Conservation (phyloP, 2,113 vertebrate species). For the Ifrita kowaldi region DNA sequence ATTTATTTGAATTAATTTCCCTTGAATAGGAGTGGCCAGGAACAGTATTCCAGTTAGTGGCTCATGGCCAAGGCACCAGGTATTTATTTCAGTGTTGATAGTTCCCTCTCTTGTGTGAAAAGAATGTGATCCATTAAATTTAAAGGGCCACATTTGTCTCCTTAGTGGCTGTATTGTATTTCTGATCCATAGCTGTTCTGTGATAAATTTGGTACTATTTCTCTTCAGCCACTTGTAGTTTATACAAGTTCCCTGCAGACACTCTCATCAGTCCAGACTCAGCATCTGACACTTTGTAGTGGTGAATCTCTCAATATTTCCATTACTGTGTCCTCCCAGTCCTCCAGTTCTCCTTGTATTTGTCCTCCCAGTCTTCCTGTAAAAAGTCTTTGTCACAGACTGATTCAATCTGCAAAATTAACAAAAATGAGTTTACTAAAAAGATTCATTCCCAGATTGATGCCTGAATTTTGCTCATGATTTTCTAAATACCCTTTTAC, state of each 20-base stretch:
- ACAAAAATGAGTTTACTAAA: neutral
- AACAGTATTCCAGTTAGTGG: neutral
- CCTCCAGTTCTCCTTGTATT: neutral
- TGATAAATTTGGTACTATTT: neutral
- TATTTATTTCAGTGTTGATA: neutral
- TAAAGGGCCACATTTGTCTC: neutral
- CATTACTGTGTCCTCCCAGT: neutral
- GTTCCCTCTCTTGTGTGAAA: neutral
- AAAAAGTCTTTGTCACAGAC: neutral
- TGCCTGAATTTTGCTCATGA: neutral
- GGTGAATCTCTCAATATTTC: neutral
- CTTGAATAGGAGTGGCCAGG: neutral
- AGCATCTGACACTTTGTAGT: neutral
- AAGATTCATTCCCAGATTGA: neutral
- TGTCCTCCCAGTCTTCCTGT: neutral
- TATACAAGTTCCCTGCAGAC: neutral
- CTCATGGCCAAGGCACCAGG: neutral
- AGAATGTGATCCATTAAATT: neutral
- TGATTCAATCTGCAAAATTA: neutral
- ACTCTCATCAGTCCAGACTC: neutral
- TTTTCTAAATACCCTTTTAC: neutral
- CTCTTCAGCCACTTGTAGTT: neutral
- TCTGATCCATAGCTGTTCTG: neutral
- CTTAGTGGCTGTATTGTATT: neutral
- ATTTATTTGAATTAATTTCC: neutral